Percentiles rank a stretch among this genome's conserved stretches.
Conservation (phyloP, 2,888 invertebrate species). For the Polia nebulosa region DNA sequence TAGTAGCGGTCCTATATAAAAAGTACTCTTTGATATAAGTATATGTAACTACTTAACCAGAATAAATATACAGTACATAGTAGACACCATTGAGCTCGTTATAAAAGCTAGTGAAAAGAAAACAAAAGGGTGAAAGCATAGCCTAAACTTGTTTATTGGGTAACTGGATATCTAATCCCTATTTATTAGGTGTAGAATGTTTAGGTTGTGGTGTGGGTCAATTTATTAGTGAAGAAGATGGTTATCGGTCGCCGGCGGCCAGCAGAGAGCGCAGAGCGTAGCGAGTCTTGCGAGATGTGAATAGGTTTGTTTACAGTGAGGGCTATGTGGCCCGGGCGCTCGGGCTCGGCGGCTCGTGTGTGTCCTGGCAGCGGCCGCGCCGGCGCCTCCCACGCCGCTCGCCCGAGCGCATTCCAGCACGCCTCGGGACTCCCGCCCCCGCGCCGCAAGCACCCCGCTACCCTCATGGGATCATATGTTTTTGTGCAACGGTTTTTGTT, state of each 20-base stretch:
- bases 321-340: constrained; percentile 69
- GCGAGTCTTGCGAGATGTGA: constrained; percentile 77
- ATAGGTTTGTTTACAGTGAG: constrained; percentile 88
- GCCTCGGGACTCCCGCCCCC: constrained; percentile 84
- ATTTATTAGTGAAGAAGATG: constrained; percentile 64
- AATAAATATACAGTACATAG: not conserved
- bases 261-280: constrained; percentile 63
- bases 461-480: constrained; percentile 91
- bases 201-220: constrained; percentile 57
- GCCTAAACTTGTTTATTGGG: constrained; percentile 43
- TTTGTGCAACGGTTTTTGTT: constrained; percentile 91
- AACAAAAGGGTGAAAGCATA: constrained; percentile 13
- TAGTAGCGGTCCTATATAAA: too few relatives aligned
- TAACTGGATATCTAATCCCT: constrained; percentile 56
- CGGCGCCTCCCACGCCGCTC: constrained; percentile 90
- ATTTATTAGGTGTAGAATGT: constrained; percentile 50
- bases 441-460: constrained; percentile 75
- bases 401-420: constrained; percentile 90
- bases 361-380: constrained; percentile 77
- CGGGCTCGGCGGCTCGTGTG: constrained; percentile 76
- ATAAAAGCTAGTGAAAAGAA: constrained; percentile 5
- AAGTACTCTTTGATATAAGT: too few relatives aligned
- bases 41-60: too few relatives aligned
- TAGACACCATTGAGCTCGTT: not conserved
- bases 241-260: constrained; percentile 65